phyloP scores from a whole-genome alignment of 1,140 invertebrate species.

The Leptopilina clavipes region DNA sequence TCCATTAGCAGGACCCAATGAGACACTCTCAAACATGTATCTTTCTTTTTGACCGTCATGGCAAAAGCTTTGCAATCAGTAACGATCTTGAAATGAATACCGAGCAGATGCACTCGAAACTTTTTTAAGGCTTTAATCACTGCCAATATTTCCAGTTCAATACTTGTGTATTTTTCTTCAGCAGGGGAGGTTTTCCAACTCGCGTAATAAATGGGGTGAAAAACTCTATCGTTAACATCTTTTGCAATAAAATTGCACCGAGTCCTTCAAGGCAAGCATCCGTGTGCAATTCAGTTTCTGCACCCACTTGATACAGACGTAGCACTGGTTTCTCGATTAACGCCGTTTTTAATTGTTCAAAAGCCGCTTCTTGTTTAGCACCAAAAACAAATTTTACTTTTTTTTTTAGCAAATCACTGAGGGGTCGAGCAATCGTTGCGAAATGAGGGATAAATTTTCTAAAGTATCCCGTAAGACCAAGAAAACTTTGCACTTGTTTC shows the following conservation, averaged over 20 bases:
- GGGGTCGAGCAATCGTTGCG: neutral
- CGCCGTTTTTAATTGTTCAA: neutral
- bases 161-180: constrained; percentile 61
- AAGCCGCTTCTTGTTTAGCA: neutral
- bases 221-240: neutral
- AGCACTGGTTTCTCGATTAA: neutral
- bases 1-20: constrained; percentile 46
- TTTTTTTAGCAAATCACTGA: neutral
- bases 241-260: neutral
- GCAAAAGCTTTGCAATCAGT: constrained; percentile 62
- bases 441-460: constrained; percentile 30
- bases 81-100: constrained; percentile 62
- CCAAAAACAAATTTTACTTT: neutral
- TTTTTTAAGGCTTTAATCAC: constrained; percentile 63
- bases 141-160: constrained; percentile 66
- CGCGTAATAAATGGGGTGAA: constrained; percentile 34
- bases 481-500: constrained; percentile 30
- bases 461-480: constrained; percentile 30
- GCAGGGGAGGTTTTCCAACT: constrained; percentile 1
- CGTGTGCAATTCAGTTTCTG: constrained; percentile 8
- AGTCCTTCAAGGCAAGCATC: neutral
- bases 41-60: constrained; percentile 54
- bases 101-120: constrained; percentile 66
- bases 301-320: neutral
- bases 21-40: constrained; percentile 56